Conservation (phyloP, 1,140 invertebrate species). For the Papilio polytes region DNA sequence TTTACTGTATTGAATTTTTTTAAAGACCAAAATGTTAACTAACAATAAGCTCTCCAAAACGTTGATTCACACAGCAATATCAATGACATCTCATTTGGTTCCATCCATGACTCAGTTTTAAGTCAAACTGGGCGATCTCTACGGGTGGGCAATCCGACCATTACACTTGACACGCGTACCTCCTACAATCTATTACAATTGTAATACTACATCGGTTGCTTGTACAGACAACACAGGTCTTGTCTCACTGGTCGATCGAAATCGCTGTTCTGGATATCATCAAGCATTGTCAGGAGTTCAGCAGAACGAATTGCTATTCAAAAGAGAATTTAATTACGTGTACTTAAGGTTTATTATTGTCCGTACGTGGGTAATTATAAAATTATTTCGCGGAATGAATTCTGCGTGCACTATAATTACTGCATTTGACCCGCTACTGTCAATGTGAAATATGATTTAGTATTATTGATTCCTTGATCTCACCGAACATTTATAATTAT, state of each 20-base stretch:
- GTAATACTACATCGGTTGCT: slow-evolving; percentile 12
- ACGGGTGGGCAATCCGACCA: slow-evolving; percentile 57
- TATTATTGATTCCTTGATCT: slow-evolving; percentile 18
- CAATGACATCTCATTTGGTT: slow-evolving; percentile 50
- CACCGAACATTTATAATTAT: neutral
- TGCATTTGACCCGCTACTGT: slow-evolving; percentile 51
- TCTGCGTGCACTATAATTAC: slow-evolving; percentile 50
- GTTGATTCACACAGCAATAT: slow-evolving; percentile 33
- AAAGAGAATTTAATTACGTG: slow-evolving; percentile 45
- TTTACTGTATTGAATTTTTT: neutral
- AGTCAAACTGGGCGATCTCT: slow-evolving; percentile 60
- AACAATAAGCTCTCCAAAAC: neutral
- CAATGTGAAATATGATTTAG: slow-evolving; percentile 55
- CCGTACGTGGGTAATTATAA: slow-evolving; percentile 46
- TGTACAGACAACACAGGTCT: slow-evolving; percentile 47
- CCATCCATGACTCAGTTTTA: slow-evolving; percentile 56
- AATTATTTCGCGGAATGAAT: slow-evolving; percentile 33
- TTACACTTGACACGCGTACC: slow-evolving; percentile 41
- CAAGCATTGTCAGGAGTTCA: slow-evolving; percentile 49
- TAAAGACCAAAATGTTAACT: neutral
- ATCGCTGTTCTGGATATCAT: slow-evolving; percentile 58
- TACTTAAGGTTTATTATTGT: slow-evolving; percentile 37
- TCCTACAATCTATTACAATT: slow-evolving; percentile 35
- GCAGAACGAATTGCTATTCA: slow-evolving; percentile 4
- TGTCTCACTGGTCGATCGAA: slow-evolving; percentile 49